Percentiles rank a stretch among this genome's conserved stretches.
These are phyloP conservation scores for Lichenostomus cassidix DNA, from an alignment of 2,113 vertebrate genomes.

Conservation along the genomic window DNA sequence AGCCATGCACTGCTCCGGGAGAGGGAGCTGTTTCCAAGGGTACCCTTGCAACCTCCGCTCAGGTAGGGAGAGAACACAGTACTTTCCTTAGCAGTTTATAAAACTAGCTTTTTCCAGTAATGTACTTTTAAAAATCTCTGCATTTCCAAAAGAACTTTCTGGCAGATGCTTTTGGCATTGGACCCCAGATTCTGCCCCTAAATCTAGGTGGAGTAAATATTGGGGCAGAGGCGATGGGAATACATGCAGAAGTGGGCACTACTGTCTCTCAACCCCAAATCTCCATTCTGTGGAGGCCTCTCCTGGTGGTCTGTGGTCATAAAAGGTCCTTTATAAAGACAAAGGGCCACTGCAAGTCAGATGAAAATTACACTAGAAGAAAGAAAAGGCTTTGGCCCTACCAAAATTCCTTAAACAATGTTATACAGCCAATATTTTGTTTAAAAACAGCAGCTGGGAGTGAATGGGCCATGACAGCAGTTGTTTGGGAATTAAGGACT, in stretches of 20 bases:
- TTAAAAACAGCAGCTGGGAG: background rate
- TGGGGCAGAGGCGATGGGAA: rapidly evolving
- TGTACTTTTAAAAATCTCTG: background rate
- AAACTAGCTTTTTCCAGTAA: background rate
- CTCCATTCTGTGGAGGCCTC: background rate
- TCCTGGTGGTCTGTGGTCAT: background rate
- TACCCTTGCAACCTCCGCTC: background rate
- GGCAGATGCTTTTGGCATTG: background rate
- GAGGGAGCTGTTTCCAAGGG: background rate
- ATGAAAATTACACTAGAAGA: background rate
- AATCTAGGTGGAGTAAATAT: background rate
- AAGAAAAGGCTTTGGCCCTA: background rate
- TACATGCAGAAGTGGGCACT: background rate
- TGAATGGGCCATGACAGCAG: background rate
- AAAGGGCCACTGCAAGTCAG: background rate
- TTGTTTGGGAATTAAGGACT: background rate
- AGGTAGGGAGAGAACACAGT: background rate
- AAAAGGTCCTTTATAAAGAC: background rate
- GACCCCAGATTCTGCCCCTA: background rate
- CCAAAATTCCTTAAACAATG: background rate
- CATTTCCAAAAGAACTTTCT: background rate
- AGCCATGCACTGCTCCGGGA: background rate
- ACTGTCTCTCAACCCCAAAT: background rate
- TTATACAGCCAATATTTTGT: background rate
- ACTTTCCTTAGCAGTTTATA: background rate